phyloP scores from a whole-genome alignment of 2,797 vertebrate genomes.

The Thamnophis elegans region DNA sequence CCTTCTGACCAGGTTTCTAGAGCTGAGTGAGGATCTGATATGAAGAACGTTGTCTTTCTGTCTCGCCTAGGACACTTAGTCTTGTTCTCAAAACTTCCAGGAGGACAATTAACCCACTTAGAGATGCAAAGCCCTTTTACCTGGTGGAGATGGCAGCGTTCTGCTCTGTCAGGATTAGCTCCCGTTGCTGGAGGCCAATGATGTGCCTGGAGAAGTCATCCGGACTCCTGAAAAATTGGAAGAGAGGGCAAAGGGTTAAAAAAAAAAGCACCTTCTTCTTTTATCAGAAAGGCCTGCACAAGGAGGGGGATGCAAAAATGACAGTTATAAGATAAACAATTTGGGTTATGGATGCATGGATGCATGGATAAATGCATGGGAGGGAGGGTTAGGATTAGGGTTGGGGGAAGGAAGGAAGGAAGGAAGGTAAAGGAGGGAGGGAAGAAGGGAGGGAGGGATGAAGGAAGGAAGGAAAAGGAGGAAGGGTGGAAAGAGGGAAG shows the following conservation, averaged over 20 bases:
- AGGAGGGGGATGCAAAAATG: background rate
- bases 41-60: background rate
- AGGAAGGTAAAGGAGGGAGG: background rate
- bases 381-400: too few species aligned
- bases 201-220: constrained; percentile 92
- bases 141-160: constrained; percentile 84
- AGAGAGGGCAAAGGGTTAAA: background rate
- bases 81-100: background rate
- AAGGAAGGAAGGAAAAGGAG: rapidly evolving
- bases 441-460: too few species aligned
- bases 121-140: constrained; percentile 66
- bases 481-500: too few species aligned
- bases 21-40: background rate
- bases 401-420: background rate
- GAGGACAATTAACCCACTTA: background rate
- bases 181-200: constrained; percentile 90
- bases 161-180: constrained; percentile 87
- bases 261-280: rapidly evolving
- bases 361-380: too few species aligned
- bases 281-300: background rate
- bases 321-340: background rate
- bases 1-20: background rate
- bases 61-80: background rate
- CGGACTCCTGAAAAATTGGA: constrained; percentile 80
- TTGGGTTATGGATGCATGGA: background rate